Evolutionary conservation across 92 coral and sea anemone genomes (phyloP).

Genomic region (Nematostella vectensis): DNA sequence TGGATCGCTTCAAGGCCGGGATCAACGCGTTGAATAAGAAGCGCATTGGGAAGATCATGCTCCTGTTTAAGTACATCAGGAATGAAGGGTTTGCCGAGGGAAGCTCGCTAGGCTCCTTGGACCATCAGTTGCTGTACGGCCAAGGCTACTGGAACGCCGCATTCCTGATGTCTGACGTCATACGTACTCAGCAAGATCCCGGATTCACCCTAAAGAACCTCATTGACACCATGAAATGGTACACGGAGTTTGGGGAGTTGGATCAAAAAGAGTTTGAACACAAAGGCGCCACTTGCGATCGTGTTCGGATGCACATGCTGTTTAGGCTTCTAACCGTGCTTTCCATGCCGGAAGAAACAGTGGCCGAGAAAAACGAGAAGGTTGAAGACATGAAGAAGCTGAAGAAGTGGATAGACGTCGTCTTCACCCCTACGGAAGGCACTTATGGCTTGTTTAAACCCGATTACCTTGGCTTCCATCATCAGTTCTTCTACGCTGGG

Average conservation of each 20-base stretch:
- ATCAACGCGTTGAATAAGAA: not conserved
- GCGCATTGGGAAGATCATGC: conserved; percentile 9
- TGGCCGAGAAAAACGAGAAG: not conserved
- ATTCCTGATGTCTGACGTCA: conserved; percentile 16
- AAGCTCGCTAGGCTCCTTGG: conserved; percentile 18
- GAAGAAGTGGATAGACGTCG: not conserved
- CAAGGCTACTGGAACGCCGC: conserved; percentile 22
- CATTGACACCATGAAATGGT: conserved; percentile 39
- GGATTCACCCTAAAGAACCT: not conserved
- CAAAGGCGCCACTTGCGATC: conserved; percentile 41
- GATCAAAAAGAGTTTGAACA: conserved; percentile 35
- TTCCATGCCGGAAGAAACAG: conserved; percentile 25
- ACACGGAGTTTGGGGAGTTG: conserved; percentile 36
- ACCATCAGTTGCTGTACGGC: conserved; percentile 21
- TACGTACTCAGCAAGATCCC: not conserved
- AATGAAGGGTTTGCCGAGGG: conserved; percentile 26
- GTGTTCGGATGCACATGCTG: conserved; percentile 26
- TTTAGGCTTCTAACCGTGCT: conserved; percentile 30
- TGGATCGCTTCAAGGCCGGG: not conserved
- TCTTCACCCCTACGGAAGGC: not conserved
- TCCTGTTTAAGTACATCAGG: conserved; percentile 15
- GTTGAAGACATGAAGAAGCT: not conserved
- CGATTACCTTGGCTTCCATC: not conserved
- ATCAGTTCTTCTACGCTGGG: not conserved
- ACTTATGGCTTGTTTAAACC: not conserved